Base-by-base conservation (phyloP, 2,888 invertebrate species). In the Diaphora mendica region DNA sequence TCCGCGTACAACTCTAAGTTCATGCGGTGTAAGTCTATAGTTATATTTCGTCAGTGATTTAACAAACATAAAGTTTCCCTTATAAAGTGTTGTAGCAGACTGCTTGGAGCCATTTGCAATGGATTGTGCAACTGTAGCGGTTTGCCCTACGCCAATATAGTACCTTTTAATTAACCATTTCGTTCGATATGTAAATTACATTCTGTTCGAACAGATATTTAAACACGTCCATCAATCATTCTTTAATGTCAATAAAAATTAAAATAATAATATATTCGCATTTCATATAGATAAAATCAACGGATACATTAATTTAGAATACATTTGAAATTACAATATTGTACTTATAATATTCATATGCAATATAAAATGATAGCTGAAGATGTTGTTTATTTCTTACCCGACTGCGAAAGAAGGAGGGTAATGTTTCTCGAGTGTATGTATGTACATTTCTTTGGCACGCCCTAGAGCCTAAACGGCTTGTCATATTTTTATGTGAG, bases 61-160 rank as follows among this genome's bases (percentile, higher is more conserved):
- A 74, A 79, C 79, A 76, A 59, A 68, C 66, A 82, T 79, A 82
- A 81, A 81, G 71, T 76, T 71, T 64, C 74, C 77, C 76, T 74
- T 82, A 81, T 75, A 79, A 67, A 79, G 77, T 71, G 64, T 79
- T 82, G 72, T 82, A 76, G 71, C 87, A 89, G 89, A 89, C 89
- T 71, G 87, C 87, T 83, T 87, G 89, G 89, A 85, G 89, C 88
- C 89, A 77, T 77, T 77, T 78, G 73, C 68, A 66, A 39, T 55
- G 15, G 4, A 71, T 81, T 82, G 77, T 76, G 83, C 71, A 84
- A 84, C 44, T 74, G 20, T 62, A 59, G 51, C 55, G 74, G 75
- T 68, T 68, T 77, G 83, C 84, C 83, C 84, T 84, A 81, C 83
- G 81, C 78, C 81, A 79, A 79, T 82, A 83, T 78, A 78, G 72